These are phyloP conservation scores for Pterois miles DNA, from an alignment of 2,797 vertebrate species.

Conservation along the genomic window DNA sequence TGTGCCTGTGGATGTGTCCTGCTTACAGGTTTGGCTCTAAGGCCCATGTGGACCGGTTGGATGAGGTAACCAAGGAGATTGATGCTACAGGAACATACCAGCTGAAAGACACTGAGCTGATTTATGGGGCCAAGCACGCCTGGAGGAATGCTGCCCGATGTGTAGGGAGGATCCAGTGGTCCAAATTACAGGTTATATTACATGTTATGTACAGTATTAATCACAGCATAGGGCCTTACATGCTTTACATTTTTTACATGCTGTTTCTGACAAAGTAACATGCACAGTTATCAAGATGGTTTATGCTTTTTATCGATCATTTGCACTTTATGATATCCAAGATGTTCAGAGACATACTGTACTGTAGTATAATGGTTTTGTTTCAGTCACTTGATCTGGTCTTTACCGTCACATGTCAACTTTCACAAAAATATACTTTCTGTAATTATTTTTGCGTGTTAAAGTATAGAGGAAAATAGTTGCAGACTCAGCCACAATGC, in stretches of 20 bases:
- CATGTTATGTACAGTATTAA: neutral
- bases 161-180: constrained; percentile 98
- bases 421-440: neutral
- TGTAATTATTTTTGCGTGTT: too few species aligned
- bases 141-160: constrained; percentile 97
- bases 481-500: too few species aligned
- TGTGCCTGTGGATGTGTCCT: neutral
- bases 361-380: neutral
- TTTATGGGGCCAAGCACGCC: constrained; percentile 96
- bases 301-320: neutral
- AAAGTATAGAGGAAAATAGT: too few species aligned
- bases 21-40: constrained; percentile 90
- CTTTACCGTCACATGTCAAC: neutral
- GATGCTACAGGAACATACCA: constrained; percentile 92
- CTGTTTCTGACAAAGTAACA: neutral
- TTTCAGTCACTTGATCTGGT: neutral
- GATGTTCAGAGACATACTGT: neutral
- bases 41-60: constrained; percentile 91
- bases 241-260: neutral
- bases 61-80: constrained; percentile 95
- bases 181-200: constrained; percentile 92
- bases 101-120: constrained; percentile 95
- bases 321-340: neutral
- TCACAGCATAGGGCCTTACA: neutral
- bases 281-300: neutral